A percentile compares a stretch with the other conserved stretches of the same genome.
Conservation (phyloP, 2,797 vertebrate genomes). For the Pelochelys cantorii region DNA sequence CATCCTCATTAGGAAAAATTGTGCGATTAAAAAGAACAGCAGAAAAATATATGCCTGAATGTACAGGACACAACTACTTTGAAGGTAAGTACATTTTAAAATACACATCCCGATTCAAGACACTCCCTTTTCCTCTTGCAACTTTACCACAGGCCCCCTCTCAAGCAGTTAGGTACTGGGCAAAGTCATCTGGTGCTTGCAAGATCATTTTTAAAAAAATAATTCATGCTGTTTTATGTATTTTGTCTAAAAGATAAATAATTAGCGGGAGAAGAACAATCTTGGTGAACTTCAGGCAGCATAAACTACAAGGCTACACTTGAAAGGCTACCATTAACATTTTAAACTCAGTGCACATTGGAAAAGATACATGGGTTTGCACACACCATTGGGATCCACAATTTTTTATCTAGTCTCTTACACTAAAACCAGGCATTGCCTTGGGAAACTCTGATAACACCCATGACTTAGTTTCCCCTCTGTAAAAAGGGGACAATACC, state of each 20-base stretch:
- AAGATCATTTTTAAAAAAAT: conserved; percentile 46
- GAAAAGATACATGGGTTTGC: conserved; percentile 24
- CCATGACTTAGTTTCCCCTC: neutral
- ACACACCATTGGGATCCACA: neutral
- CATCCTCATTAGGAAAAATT: neutral
- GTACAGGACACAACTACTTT: neutral
- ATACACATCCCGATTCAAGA: neutral
- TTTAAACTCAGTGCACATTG: neutral
- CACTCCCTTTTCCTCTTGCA: neutral
- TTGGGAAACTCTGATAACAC: neutral
- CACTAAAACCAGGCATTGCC: neutral
- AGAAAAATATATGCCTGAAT: neutral
- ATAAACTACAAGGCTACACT: conserved; percentile 18
- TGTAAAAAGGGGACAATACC: neutral
- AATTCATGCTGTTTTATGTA: conserved; percentile 41
- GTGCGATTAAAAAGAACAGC: no score
- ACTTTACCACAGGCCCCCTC: neutral
- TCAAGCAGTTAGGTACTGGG: neutral
- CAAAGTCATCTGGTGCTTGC: conserved; percentile 20
- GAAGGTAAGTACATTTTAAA: neutral
- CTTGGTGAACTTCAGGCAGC: conserved; percentile 42
- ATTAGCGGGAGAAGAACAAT: conserved; percentile 42
- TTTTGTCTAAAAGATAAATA: conserved; percentile 55
- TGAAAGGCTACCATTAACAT: conserved; percentile 18
- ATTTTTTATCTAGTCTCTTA: neutral